Evolutionary conservation across 2,797 vertebrate genomes (phyloP).

Genomic region (Delichon dasypus): DNA sequence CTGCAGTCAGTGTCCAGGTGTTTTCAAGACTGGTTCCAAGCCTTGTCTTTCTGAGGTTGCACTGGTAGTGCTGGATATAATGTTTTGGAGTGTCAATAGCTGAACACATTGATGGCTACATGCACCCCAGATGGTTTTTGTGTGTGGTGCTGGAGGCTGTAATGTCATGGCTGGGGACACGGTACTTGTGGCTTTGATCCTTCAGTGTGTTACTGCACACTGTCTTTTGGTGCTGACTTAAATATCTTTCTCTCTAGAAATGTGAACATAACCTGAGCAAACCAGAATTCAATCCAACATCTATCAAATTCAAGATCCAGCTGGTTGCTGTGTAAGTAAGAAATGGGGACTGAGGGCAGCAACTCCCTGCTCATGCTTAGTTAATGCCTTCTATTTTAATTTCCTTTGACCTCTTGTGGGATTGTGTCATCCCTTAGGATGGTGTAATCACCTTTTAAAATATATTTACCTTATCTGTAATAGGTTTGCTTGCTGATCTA

Average conservation of each 20-base stretch:
- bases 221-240: neutral
- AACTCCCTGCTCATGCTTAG: neutral
- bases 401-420: neutral
- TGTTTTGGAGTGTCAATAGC: neutral
- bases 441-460: neutral
- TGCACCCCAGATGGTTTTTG: neutral
- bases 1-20: neutral
- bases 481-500: neutral
- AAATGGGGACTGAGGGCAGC: neutral
- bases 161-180: neutral
- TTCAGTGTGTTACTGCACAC: neutral
- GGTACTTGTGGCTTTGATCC: neutral
- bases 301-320: slow-evolving; percentile 99
- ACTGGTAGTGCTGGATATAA: neutral
- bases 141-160: neutral
- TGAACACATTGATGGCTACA: neutral
- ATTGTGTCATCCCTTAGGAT: neutral
- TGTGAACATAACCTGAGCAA: slow-evolving; percentile 99
- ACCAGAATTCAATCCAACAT: slow-evolving; percentile 98
- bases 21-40: neutral
- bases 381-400: neutral
- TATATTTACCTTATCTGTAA: neutral
- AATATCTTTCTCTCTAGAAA: slow-evolving; percentile 80
- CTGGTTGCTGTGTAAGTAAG: slow-evolving; percentile 96
- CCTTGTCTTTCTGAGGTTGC: neutral